phyloP scores from a whole-genome alignment of 2,113 vertebrate genomes.

The Trogon surrucura region DNA sequence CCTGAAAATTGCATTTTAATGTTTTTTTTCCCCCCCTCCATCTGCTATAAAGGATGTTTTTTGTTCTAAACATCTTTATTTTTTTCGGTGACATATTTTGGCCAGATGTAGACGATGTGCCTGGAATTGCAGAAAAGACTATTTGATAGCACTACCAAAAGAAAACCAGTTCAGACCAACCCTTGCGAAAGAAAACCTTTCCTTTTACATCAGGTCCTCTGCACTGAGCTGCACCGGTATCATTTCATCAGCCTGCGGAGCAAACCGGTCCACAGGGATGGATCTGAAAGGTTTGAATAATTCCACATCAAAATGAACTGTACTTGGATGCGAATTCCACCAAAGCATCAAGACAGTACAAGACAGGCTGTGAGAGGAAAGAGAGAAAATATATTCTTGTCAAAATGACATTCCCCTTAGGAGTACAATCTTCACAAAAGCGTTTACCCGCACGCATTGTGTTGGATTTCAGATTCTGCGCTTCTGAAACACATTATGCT shows the following conservation, averaged over 20 bases:
- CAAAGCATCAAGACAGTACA: neutral
- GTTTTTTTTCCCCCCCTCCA: neutral
- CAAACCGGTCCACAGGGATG: neutral
- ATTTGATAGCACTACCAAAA: neutral
- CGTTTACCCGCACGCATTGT: neutral
- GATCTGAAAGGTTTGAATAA: slow-evolving; percentile 39
- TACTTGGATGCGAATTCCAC: neutral
- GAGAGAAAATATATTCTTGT: neutral
- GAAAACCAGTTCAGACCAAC: neutral
- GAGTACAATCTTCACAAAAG: neutral
- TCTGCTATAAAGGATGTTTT: neutral
- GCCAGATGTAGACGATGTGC: slow-evolving; percentile 12
- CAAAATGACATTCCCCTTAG: slow-evolving; percentile 34
- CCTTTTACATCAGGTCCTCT: neutral
- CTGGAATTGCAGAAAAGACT: neutral
- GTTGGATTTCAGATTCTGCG: neutral
- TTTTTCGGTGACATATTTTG: neutral
- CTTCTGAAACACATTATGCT: neutral
- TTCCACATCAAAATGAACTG: slow-evolving; percentile 35
- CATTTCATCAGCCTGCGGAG: neutral
- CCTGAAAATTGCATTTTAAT: neutral
- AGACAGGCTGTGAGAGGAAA: neutral
- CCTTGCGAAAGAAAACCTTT: neutral
- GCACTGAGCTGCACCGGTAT: neutral
- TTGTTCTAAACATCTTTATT: neutral